A percentile compares a stretch with the other conserved stretches of the same genome.
phyloP scores from a whole-genome alignment of 2,888 invertebrate species.

The Ichneumoninae sp. region DNA sequence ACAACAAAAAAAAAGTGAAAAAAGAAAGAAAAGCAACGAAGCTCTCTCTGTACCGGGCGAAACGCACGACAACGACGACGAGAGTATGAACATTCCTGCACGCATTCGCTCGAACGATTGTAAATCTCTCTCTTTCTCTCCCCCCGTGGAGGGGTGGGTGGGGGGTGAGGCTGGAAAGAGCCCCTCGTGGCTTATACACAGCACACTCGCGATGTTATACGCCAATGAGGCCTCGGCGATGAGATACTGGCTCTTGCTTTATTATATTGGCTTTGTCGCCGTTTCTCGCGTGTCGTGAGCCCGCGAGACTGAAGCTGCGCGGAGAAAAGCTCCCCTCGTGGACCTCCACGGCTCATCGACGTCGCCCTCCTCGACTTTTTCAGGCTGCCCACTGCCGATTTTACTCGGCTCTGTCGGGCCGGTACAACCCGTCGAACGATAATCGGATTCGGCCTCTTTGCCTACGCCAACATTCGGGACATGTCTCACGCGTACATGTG shows the following conservation, averaged over 20 bases:
- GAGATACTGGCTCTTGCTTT: slow-evolving; percentile 79
- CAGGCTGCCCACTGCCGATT: slow-evolving; percentile 41
- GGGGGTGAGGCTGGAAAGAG: slow-evolving; percentile 2
- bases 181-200: slow-evolving; percentile 56
- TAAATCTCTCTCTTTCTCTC: slow-evolving; percentile 76
- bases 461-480: slow-evolving; percentile 19
- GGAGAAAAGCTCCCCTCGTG: slow-evolving; percentile 26
- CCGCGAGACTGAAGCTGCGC: slow-evolving; percentile 46
- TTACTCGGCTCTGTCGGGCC: slow-evolving; percentile 41
- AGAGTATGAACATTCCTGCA: slow-evolving; percentile 80
- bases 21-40: slow-evolving; percentile 57
- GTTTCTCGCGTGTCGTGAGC: slow-evolving; percentile 60
- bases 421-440: slow-evolving; percentile 19
- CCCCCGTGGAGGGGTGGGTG: background rate
- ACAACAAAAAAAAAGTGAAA: slow-evolving; percentile 53
- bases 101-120: slow-evolving; percentile 79
- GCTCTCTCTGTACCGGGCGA: slow-evolving; percentile 53
- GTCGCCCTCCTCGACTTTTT: slow-evolving; percentile 35
- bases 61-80: slow-evolving; percentile 70
- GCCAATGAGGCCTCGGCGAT: slow-evolving; percentile 79
- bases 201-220: slow-evolving; percentile 77
- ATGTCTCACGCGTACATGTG: slow-evolving; percentile 2
- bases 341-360: slow-evolving; percentile 39
- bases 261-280: slow-evolving; percentile 76
- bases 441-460: slow-evolving; percentile 28